phyloP scores from a whole-genome alignment of 2,888 invertebrate species.

The Leucophenga montana region DNA sequence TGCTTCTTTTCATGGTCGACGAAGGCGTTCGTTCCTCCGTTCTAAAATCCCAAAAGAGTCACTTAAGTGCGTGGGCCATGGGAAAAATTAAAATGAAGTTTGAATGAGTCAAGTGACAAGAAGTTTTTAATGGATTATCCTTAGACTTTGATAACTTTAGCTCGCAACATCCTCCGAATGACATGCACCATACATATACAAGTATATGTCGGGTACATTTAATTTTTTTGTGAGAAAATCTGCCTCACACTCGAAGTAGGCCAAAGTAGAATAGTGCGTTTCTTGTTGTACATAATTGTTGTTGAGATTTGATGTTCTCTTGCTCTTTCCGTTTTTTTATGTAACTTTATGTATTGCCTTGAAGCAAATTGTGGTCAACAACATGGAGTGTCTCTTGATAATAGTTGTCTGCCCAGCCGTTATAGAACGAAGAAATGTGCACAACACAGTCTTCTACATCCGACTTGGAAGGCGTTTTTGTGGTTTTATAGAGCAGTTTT shows the following conservation, averaged over 20 bases:
- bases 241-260: background rate
- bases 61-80: too few species aligned
- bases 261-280: background rate
- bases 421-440: too few species aligned
- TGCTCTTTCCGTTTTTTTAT: too few species aligned
- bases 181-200: too few species aligned
- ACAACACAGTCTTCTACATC: conserved; percentile 17
- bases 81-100: conserved; percentile 17
- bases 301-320: conserved; percentile 12
- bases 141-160: background rate
- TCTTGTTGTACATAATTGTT: background rate
- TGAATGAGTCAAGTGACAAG: background rate
- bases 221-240: too few species aligned
- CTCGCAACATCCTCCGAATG: background rate
- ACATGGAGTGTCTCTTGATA: conserved; percentile 17
- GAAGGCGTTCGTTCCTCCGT: too few species aligned
- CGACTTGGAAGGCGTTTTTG: background rate
- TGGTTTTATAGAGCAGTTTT: conserved; percentile 11
- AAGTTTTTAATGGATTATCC: conserved; percentile 4
- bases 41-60: too few species aligned
- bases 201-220: too few species aligned
- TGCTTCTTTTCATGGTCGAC: too few species aligned
- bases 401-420: background rate
- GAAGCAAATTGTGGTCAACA: conserved; percentile 44
- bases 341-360: conserved; percentile 26